Percentiles rank a stretch among this genome's conserved stretches.
Conservation (phyloP, 2,797 vertebrate species). For the Sebastes variabilis region DNA sequence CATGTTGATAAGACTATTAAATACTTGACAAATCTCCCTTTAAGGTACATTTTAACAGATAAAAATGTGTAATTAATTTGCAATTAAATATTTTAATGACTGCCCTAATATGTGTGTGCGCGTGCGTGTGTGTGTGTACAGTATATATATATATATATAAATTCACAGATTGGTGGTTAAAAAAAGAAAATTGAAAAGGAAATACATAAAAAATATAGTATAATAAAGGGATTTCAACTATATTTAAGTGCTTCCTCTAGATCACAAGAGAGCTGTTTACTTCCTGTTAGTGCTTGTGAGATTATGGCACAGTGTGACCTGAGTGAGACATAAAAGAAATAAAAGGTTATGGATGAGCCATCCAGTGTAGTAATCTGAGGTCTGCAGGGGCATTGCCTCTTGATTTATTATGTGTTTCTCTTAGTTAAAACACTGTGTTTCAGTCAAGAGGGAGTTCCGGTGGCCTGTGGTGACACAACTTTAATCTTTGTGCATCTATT, state of each 20-base stretch:
- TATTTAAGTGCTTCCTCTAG: constrained; percentile 33
- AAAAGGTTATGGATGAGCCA: constrained; percentile 56
- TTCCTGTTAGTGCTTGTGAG: constrained; percentile 47
- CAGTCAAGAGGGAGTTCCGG: constrained; percentile 1
- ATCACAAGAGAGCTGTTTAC: constrained; percentile 44
- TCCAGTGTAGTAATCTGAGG: constrained; percentile 44
- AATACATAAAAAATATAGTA: background rate
- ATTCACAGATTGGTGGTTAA: background rate
- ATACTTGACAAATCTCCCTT: too few relatives aligned
- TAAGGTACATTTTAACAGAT: too few relatives aligned
- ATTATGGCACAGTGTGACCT: constrained; percentile 53
- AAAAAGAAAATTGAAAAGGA: background rate
- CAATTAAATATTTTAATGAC: too few relatives aligned
- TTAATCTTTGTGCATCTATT: constrained; percentile 1
- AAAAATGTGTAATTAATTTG: too few relatives aligned
- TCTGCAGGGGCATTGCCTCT: constrained; percentile 43
- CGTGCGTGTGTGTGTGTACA: too few relatives aligned
- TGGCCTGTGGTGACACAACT: background rate
- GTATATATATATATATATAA: background rate
- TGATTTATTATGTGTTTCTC: constrained; percentile 48
- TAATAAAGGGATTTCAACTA: constrained; percentile 22
- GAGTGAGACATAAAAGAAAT: constrained; percentile 46
- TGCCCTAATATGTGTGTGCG: too few relatives aligned
- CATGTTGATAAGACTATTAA: too few relatives aligned
- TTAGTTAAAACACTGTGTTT: constrained; percentile 35